Conservation (phyloP, 2,113 vertebrate genomes). For the Malaclemys terrapin region DNA sequence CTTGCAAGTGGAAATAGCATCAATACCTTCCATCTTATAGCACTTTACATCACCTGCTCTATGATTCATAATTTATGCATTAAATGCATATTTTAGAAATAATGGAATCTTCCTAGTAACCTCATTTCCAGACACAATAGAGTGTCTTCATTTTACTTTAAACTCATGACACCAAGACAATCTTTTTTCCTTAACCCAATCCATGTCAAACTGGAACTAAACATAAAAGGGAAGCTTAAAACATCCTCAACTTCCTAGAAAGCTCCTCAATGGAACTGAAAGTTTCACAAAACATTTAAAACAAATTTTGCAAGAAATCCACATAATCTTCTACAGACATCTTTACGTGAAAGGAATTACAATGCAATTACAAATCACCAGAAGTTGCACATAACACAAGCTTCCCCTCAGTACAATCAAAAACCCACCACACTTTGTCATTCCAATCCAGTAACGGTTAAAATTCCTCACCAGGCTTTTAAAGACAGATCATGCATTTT, state of each 20-base stretch:
- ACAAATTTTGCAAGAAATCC: conserved; percentile 61
- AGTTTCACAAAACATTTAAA: conserved; percentile 66
- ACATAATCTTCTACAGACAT: conserved; percentile 70
- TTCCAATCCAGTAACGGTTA: background rate
- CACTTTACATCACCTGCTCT: conserved; percentile 54
- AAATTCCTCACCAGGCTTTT: conserved; percentile 57
- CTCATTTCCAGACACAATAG: conserved; percentile 68
- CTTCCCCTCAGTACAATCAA: conserved; percentile 12
- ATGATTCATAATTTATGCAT: conserved; percentile 90
- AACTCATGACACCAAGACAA: conserved; percentile 54
- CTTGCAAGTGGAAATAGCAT: conserved; percentile 79
- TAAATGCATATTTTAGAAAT: conserved; percentile 85
- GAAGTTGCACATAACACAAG: conserved; percentile 53
- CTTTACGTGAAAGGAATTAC: conserved; percentile 53
- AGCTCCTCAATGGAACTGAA: conserved; percentile 75
- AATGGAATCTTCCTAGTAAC: conserved; percentile 67
- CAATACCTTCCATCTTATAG: conserved; percentile 37
- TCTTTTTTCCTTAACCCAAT: conserved; percentile 71
- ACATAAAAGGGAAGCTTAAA: conserved; percentile 79
- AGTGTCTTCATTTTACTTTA: conserved; percentile 62
- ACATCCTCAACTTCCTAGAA: conserved; percentile 68
- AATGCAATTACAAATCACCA: conserved; percentile 76
- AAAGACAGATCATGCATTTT: conserved; percentile 64
- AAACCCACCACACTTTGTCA: background rate
- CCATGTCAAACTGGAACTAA: conserved; percentile 58